Base-by-base conservation (phyloP, 2,797 vertebrate species). In the Leptoclinus maculatus region DNA sequence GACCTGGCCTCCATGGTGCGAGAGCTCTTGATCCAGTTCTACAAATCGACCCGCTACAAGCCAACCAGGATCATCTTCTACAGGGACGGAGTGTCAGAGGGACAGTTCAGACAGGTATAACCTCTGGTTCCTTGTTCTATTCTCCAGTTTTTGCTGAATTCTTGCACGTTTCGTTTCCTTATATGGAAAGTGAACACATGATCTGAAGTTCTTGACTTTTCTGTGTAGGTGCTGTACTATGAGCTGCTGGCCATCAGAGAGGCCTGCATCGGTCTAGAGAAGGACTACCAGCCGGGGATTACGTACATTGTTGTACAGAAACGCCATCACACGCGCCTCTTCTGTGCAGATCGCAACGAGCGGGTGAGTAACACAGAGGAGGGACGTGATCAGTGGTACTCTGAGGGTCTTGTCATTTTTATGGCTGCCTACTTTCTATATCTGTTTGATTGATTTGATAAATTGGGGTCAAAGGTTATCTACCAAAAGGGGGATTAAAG, bases 231-330 rank as follows among this genome's bases (percentile, higher is more conserved):
- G 89, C 94, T 99, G 88, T 98, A 99, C 94, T 99, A 98, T 16
- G 98, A 99, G 83, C 95, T 99, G 89, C 93, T 99, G 86, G 98
- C 98, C 60, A 98, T 99, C 92, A 94, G 98, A 81, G 98, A 99
- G 94, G 98, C 98, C 75, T 99, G 98, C 83, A 98, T 99, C 94
- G 97, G 96, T 81, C 91, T 99, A 74, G 98, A 99, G 94, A 98
- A 98, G 78, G 98, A 99, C 74, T 99, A 99, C 90, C 97, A 99
- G 94, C 98, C 98, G 13, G 98, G 98, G 76, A 99, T 99, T 88
- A 99, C 98, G 38, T 99, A 97, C 87, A 99, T 99, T 2, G 97
- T 99, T 16, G 98, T 99, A 32, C 98, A 99, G 95, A 99, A 99
- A 82, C 95, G 98, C 34, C 98, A 99, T 92, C 98, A 99, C 80